Conservation (phyloP, 2,797 vertebrate species). For the Meriones psammophilus region DNA sequence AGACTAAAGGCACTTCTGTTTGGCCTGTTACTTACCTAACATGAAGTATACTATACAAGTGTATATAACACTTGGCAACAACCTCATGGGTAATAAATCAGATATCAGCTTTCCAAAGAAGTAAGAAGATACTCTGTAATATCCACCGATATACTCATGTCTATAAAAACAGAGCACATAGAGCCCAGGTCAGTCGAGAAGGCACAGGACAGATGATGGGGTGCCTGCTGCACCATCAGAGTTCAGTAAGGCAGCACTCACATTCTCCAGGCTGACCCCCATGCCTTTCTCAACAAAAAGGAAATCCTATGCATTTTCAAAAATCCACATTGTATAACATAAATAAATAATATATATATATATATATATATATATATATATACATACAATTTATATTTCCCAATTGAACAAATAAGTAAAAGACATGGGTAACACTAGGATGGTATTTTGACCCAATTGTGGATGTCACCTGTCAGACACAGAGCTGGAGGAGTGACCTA, state of each 20-base stretch:
- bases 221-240: not conserved
- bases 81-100: conserved; percentile 93
- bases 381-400: not conserved
- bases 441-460: not conserved
- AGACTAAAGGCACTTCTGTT: not conserved
- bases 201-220: not conserved
- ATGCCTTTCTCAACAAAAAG: too few relatives aligned
- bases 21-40: conserved; percentile 85
- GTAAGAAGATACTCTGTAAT: conserved; percentile 95
- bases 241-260: not conserved
- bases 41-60: conserved; percentile 94
- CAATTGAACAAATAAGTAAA: not conserved
- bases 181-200: not conserved
- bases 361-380: not conserved
- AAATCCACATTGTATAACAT: not conserved
- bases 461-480: not conserved
- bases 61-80: conserved; percentile 92
- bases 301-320: not conserved
- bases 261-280: not conserved
- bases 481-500: conserved; percentile 42
- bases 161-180: conserved; percentile 85
- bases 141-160: conserved; percentile 98
- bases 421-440: not conserved
- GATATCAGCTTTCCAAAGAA: conserved; percentile 95
- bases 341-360: too few relatives aligned